Base-by-base conservation (phyloP, 1,140 invertebrate genomes). In the Proctacanthus coquilletti region DNA sequence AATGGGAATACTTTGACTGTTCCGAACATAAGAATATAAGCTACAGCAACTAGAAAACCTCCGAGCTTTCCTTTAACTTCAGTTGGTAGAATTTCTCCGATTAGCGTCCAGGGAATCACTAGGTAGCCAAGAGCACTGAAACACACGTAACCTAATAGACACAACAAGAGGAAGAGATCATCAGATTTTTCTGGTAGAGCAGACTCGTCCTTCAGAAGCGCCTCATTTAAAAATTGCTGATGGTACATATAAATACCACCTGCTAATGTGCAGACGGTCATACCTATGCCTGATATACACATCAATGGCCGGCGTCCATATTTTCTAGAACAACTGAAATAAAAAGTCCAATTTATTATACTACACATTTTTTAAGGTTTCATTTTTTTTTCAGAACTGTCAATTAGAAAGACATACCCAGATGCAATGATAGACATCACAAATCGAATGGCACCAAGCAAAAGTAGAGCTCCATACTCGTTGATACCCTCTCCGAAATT, bases 1-100 rank as follows among this genome's bases (percentile, higher is more conserved):
- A 60, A 62, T 0, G 68, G 68, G 56, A 76, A 83, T 10, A 64
- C 53, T 52, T 77, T 77, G 5, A 76, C 70, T 2, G 74, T 60
- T 5, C 69, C 49, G 52, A 81, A 82, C 53, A 77, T 76, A 15
- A 70, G 57, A 2, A 71, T 27, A 61, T 80, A 79, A 19, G 72
- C 72, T 15, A 68, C 51, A 3, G 71, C 65, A 6, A 75, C 59
- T 23, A 75, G 63, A 4, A 75, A 36, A 0, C 71, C 69, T 8
- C 69, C 61, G 3, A 70, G 57, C 21, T 64, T 52, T 9, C 64
- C 70, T 27, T 41, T 41, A 10, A 42, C 31, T 27, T 44, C 30
- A 0, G 34, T 45, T 3, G 52, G 48, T 15, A 53, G 20, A 3
- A 63, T 42, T 55, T 71, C 68, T 0, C 63, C 65, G 18, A 72